A percentile compares a stretch with the other conserved stretches of the same genome.
Conservation (phyloP, 2,797 vertebrate species). For the Gallinago nigripennis region DNA sequence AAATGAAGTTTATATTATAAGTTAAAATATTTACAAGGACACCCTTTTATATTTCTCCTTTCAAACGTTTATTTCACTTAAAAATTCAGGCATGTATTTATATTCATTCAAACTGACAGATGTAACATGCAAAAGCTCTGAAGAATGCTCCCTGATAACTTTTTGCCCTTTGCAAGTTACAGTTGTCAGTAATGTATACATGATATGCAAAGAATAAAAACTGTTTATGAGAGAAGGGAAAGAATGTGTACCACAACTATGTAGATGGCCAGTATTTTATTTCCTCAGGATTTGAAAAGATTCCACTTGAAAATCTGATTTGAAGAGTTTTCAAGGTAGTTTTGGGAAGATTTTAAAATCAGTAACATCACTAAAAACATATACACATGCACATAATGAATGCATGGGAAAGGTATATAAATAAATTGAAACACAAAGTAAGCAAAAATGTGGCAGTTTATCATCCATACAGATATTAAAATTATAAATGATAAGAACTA, state of each 20-base stretch:
- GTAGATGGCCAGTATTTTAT: not conserved
- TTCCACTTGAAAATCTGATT: not conserved
- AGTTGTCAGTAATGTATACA: not conserved
- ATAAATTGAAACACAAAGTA: not conserved
- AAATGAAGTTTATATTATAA: not conserved
- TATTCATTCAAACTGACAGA: not conserved
- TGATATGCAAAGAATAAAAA: not conserved
- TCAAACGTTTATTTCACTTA: not conserved
- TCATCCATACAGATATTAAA: not conserved
- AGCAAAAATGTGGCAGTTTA: not conserved
- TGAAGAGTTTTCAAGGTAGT: not conserved
- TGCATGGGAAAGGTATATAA: not conserved
- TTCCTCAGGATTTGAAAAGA: not conserved
- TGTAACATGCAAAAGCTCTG: not conserved
- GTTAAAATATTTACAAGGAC: not conserved
- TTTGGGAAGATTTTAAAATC: not conserved
- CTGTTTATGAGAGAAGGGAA: not conserved
- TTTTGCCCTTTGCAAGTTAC: not conserved
- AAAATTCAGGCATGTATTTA: not conserved
- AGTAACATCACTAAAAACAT: not conserved
- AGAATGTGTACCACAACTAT: not conserved
- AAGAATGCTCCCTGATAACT: not conserved
- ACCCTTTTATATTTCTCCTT: not conserved
- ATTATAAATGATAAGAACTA: not conserved
- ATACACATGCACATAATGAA: not conserved